Evolutionary conservation across 2,113 vertebrate genomes (phyloP).

Genomic region (Solea senegalensis): DNA sequence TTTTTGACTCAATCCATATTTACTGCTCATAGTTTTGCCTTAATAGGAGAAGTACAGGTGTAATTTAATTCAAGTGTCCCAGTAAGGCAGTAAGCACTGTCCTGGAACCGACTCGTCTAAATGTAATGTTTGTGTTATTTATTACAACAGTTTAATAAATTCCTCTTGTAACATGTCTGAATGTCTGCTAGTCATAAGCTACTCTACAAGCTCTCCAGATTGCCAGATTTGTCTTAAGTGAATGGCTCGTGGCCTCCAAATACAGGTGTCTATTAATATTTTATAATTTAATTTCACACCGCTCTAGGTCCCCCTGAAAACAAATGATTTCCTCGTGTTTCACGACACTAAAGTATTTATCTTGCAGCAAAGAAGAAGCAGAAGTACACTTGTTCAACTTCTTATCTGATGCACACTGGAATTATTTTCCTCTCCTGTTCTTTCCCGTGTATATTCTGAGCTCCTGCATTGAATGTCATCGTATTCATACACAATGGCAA

Average conservation of each 20-base stretch:
- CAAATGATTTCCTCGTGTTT: neutral
- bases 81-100: neutral
- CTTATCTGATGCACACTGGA: neutral
- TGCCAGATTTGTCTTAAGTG: neutral
- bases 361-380: slow-evolving; percentile 3
- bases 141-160: neutral
- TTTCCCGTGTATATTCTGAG: too few species aligned
- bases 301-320: neutral
- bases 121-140: neutral
- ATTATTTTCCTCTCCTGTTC: too few species aligned
- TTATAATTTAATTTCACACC: slow-evolving; percentile 48
- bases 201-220: neutral
- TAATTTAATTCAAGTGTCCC: neutral
- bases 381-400: slow-evolving; percentile 10
- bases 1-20: neutral
- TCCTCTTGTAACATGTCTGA: neutral
- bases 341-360: neutral
- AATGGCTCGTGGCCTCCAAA: neutral
- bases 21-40: neutral
- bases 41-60: neutral
- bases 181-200: neutral
- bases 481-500: too few species aligned
- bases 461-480: too few species aligned
- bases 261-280: slow-evolving; percentile 34
- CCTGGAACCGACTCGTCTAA: neutral